Evolutionary conservation across 2,888 invertebrate species (phyloP).

Genomic region (Nomada ferruginata): DNA sequence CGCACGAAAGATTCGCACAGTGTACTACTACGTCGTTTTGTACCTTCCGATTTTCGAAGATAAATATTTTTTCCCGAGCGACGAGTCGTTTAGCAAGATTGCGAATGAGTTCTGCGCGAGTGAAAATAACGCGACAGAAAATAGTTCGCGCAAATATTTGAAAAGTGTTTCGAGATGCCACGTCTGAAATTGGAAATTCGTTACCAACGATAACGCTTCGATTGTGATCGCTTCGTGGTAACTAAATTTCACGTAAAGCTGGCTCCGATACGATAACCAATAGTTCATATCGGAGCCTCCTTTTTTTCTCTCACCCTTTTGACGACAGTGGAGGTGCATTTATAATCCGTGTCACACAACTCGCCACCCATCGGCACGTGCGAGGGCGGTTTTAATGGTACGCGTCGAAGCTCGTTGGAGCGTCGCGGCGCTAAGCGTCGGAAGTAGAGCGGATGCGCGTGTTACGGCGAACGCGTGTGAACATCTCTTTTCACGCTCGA

Average conservation of each 20-base stretch:
- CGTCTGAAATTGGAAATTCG: too few species aligned
- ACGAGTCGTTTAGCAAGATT: neutral
- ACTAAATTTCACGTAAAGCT: slow-evolving; percentile 13
- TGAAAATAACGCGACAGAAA: too few species aligned
- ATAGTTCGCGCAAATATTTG: too few species aligned
- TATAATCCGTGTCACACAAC: slow-evolving; percentile 66
- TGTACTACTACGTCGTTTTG: neutral
- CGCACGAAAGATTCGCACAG: neutral
- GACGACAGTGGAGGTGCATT: slow-evolving; percentile 55
- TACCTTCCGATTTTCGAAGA: neutral
- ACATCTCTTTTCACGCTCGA: slow-evolving; percentile 65
- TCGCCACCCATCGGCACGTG: slow-evolving; percentile 64
- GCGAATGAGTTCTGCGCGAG: neutral
- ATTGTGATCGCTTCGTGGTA: neutral
- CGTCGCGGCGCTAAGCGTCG: slow-evolving; percentile 83
- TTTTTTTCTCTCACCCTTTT: slow-evolving; percentile 57
- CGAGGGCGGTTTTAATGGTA: slow-evolving; percentile 74
- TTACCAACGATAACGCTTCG: neutral
- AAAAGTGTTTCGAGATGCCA: too few species aligned
- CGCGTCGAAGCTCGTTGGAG: slow-evolving; percentile 76
- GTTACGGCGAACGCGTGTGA: slow-evolving; percentile 53
- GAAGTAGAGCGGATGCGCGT: slow-evolving; percentile 81
- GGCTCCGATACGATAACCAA: slow-evolving; percentile 18
- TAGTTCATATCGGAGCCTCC: slow-evolving; percentile 57
- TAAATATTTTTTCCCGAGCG: slow-evolving; percentile 6